Evolutionary conservation across 1,140 invertebrate species (phyloP).

Genomic region (Penaeus indicus): DNA sequence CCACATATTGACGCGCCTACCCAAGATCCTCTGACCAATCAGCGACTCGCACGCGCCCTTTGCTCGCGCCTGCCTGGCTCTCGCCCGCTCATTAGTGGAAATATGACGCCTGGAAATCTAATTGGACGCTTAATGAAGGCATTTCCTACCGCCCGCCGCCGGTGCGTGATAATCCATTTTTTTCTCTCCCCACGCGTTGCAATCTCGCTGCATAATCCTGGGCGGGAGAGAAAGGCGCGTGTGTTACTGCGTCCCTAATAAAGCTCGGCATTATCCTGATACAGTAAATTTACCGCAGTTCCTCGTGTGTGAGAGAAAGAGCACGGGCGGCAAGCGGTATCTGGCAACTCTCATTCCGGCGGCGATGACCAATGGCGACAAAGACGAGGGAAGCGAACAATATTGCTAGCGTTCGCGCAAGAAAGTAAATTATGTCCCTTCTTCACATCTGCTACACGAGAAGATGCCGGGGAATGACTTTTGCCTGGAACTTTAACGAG

Average conservation of each 20-base stretch:
- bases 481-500: conserved; percentile 31
- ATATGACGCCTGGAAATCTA: conserved; percentile 56
- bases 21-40: conserved; percentile 44
- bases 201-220: too few species aligned
- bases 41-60: background rate
- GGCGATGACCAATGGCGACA: conserved; percentile 58
- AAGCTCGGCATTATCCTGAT: too few species aligned
- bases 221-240: too few species aligned
- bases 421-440: conserved; percentile 53
- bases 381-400: conserved; percentile 49
- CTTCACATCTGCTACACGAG: conserved; percentile 45
- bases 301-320: background rate
- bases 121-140: conserved; percentile 59
- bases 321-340: conserved; percentile 4
- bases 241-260: too few species aligned
- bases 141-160: conserved; percentile 38
- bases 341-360: conserved; percentile 44
- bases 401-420: conserved; percentile 47
- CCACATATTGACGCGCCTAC: conserved; percentile 25
- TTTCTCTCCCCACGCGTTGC: background rate
- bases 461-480: conserved; percentile 40
- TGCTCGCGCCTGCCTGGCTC: conserved; percentile 49
- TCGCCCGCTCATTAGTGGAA: conserved; percentile 56
- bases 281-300: too few species aligned
- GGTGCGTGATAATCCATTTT: conserved; percentile 32